Conservation (phyloP, 2,113 vertebrate species). For the Scomber colias region DNA sequence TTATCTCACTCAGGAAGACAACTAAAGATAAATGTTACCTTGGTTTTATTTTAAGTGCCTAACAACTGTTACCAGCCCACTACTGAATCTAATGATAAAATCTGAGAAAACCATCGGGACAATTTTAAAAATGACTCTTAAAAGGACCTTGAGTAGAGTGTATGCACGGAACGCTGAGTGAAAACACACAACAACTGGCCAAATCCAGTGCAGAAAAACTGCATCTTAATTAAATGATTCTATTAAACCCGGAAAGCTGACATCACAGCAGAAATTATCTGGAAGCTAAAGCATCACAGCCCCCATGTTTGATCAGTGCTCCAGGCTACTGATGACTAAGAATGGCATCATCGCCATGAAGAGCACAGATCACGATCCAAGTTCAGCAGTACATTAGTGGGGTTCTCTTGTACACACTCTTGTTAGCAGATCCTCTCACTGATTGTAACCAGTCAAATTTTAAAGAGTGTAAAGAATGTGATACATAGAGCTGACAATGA, state of each 20-base stretch:
- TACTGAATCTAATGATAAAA: slow-evolving; percentile 60
- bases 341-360: slow-evolving; percentile 2
- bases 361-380: slow-evolving; percentile 22
- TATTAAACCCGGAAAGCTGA: slow-evolving; percentile 7
- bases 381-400: slow-evolving; percentile 20
- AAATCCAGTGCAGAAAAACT: background rate
- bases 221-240: slow-evolving; percentile 4
- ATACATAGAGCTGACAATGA: slow-evolving; percentile 62
- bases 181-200: slow-evolving; percentile 17
- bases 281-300: slow-evolving; percentile 6
- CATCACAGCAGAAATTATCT: slow-evolving; percentile 14
- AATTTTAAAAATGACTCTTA: slow-evolving; percentile 34
- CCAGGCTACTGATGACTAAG: slow-evolving; percentile 3
- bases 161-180: background rate
- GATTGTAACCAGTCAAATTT: slow-evolving; percentile 45
- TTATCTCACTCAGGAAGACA: slow-evolving; percentile 21
- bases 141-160: slow-evolving; percentile 27
- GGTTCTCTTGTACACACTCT: slow-evolving; percentile 15
- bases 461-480: slow-evolving; percentile 29
- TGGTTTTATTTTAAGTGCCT: slow-evolving; percentile 49
- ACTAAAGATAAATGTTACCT: slow-evolving; percentile 48
- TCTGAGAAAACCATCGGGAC: slow-evolving; percentile 52
- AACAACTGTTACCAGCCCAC: slow-evolving; percentile 39
- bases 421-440: slow-evolving; percentile 34
- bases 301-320: slow-evolving; percentile 1